Evolutionary conservation across 2,797 vertebrate species (phyloP).

Genomic region (Melanotaenia pygmaea): DNA sequence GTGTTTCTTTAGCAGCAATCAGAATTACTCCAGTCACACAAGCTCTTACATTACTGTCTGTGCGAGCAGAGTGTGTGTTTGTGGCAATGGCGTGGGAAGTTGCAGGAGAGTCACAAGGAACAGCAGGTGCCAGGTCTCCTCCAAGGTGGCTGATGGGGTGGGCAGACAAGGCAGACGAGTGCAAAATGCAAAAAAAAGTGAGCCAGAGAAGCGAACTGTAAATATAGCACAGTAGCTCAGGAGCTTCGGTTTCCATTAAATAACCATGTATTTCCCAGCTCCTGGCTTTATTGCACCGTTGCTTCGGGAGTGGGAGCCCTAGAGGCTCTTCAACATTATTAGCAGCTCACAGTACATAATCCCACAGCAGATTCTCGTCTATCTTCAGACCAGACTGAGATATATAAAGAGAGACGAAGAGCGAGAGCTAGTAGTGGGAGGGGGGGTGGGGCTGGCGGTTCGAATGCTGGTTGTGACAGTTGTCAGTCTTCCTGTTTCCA

Average conservation of each 20-base stretch:
- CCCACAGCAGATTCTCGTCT: conserved; percentile 75
- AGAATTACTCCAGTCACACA: conserved; percentile 15
- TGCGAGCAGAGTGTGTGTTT: conserved; percentile 36
- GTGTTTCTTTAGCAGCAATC: conserved; percentile 55
- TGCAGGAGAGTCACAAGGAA: conserved; percentile 60
- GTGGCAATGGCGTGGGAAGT: conserved; percentile 69
- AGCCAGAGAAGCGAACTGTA: conserved; percentile 73
- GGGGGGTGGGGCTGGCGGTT: background rate
- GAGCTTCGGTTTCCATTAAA: conserved; percentile 82
- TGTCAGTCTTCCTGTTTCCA: conserved; percentile 37
- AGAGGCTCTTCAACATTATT: conserved; percentile 85
- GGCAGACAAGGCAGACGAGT: conserved; percentile 57
- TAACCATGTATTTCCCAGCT: conserved; percentile 77
- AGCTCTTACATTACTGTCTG: conserved; percentile 43
- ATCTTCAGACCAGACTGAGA: conserved; percentile 74
- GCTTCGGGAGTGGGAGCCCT: conserved; percentile 79
- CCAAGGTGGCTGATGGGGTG: conserved; percentile 55
- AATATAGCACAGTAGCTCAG: conserved; percentile 81
- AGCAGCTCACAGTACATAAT: conserved; percentile 83
- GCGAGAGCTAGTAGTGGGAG: background rate
- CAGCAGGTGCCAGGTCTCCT: conserved; percentile 71
- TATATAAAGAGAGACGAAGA: conserved; percentile 62
- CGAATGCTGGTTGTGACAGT: conserved; percentile 8
- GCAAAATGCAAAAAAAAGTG: conserved; percentile 44
- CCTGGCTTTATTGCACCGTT: conserved; percentile 86